Percentiles rank a stretch among this genome's conserved stretches.
phyloP scores from a whole-genome alignment of 2,888 invertebrate species.

The Phengaris arion region DNA sequence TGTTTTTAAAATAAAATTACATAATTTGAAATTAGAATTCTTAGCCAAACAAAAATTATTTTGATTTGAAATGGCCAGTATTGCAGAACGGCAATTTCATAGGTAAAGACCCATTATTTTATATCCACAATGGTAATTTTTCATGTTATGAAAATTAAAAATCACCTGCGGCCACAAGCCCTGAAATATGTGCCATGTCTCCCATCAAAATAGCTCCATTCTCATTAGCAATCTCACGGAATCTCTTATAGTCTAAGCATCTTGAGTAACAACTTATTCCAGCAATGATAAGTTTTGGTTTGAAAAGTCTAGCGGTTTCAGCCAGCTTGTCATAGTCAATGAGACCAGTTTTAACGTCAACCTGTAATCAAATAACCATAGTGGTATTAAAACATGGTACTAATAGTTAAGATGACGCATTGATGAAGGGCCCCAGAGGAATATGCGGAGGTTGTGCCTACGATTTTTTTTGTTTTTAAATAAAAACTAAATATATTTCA shows the following conservation, averaged over 20 bases:
- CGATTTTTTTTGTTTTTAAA: not conserved
- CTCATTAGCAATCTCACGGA: conserved; percentile 90
- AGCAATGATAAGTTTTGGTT: conserved; percentile 95
- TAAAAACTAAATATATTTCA: too few relatives aligned
- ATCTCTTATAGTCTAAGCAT: conserved; percentile 93
- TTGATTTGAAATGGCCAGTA: too few relatives aligned
- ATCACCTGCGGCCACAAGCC: conserved; percentile 91
- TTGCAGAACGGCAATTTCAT: too few relatives aligned
- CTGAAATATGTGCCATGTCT: conserved; percentile 98
- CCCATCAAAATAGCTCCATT: conserved; percentile 93
- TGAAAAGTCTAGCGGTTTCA: conserved; percentile 90
- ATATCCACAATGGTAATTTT: too few relatives aligned
- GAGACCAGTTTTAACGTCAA: conserved; percentile 87
- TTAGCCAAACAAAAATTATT: too few relatives aligned
- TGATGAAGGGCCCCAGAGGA: too few relatives aligned
- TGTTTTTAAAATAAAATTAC: too few relatives aligned
- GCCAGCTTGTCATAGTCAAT: conserved; percentile 96
- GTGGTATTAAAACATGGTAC: not conserved
- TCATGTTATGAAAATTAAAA: not conserved
- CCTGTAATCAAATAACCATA: conserved; percentile 55
- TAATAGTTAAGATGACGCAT: too few relatives aligned
- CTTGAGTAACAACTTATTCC: conserved; percentile 97
- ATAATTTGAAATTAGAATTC: too few relatives aligned
- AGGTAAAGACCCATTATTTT: too few relatives aligned
- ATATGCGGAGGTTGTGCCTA: too few relatives aligned